phyloP scores from a whole-genome alignment of 2,797 vertebrate genomes.

The Hoplostethus mediterraneus region DNA sequence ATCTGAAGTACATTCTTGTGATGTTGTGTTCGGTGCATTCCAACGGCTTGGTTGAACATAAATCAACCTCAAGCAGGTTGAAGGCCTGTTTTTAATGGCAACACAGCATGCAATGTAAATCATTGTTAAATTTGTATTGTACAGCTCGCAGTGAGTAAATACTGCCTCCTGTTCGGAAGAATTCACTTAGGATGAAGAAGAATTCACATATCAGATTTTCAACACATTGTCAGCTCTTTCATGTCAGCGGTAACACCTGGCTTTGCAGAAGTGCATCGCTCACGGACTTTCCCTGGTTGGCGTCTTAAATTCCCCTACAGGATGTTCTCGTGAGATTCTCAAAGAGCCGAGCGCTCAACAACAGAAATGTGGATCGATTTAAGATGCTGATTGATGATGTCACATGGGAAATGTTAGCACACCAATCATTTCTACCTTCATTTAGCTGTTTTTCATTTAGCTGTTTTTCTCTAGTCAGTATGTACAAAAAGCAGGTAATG shows the following conservation, averaged over 20 bases:
- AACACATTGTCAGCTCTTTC: slow-evolving; percentile 39
- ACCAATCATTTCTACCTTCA: slow-evolving; percentile 21
- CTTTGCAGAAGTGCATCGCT: slow-evolving; percentile 53
- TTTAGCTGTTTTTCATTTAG: background rate
- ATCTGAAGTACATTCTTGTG: background rate
- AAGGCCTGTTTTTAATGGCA: slow-evolving; percentile 46
- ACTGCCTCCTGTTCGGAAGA: slow-evolving; percentile 50
- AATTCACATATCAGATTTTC: slow-evolving; percentile 32
- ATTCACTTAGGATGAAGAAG: slow-evolving; percentile 43
- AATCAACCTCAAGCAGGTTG: slow-evolving; percentile 51
- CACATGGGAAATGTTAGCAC: slow-evolving; percentile 1
- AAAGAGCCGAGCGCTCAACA: background rate
- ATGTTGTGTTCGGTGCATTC: slow-evolving; percentile 39
- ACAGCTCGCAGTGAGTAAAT: slow-evolving; percentile 34
- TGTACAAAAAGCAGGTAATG: slow-evolving; percentile 23
- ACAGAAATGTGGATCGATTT: slow-evolving; percentile 11
- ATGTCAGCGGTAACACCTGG: slow-evolving; percentile 72
- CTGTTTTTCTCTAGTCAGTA: background rate
- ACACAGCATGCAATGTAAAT: slow-evolving; percentile 62
- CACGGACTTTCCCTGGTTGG: slow-evolving; percentile 60
- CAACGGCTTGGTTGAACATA: slow-evolving; percentile 46
- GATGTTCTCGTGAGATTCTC: slow-evolving; percentile 17
- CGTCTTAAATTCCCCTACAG: slow-evolving; percentile 57
- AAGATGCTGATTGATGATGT: background rate
- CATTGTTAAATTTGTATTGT: slow-evolving; percentile 42